Evolutionary conservation across 2,888 invertebrate species (phyloP).

Genomic region (Folsomia manolachei): DNA sequence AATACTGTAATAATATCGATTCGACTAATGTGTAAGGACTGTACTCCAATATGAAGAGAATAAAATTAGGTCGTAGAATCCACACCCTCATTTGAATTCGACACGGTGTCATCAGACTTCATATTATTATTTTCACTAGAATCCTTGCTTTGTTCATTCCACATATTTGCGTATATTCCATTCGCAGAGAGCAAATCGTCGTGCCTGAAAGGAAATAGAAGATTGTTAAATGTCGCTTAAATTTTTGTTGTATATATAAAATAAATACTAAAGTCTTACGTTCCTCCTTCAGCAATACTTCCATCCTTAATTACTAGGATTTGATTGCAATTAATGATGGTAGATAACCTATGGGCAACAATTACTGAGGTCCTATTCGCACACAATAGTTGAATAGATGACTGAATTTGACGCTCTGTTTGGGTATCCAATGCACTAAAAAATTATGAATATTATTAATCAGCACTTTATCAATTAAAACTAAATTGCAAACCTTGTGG

Average conservation of each 20-base stretch:
- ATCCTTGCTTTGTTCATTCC: constrained; percentile 77
- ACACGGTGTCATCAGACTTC: neutral
- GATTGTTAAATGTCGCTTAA: constrained; percentile 30
- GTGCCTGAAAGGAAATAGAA: constrained; percentile 62
- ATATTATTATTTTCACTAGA: neutral
- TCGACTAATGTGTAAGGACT: no score
- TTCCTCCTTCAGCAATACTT: constrained; percentile 85
- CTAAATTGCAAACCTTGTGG: no score
- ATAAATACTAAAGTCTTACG: constrained; percentile 55
- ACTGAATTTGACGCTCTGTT: constrained; percentile 85
- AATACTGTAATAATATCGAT: neutral
- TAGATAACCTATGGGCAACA: constrained; percentile 90
- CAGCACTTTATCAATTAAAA: no score
- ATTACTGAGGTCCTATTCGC: constrained; percentile 86
- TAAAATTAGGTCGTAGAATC: no score
- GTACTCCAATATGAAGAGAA: no score
- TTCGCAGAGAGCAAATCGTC: constrained; percentile 66
- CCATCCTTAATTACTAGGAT: constrained; percentile 91
- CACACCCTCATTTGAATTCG: no score
- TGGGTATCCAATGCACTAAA: constrained; percentile 91
- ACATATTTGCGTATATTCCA: constrained; percentile 86
- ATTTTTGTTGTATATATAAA: neutral
- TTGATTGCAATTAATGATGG: constrained; percentile 90
- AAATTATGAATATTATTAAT: no score
- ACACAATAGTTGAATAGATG: constrained; percentile 73